phyloP scores from a whole-genome alignment of 2,888 invertebrate genomes.

The Thecocarcelia acutangulata region DNA sequence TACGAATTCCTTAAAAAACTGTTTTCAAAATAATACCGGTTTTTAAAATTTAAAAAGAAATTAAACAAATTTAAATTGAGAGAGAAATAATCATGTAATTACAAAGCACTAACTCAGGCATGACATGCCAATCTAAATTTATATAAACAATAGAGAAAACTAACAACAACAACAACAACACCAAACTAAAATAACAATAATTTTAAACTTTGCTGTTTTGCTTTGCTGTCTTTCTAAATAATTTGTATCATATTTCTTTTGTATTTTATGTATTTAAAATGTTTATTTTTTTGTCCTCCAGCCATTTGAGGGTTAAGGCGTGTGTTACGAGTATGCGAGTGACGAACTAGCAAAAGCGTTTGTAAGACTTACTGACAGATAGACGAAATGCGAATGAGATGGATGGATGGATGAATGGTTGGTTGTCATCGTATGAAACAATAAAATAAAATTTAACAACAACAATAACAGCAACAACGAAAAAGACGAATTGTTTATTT shows the following conservation, averaged over 20 bases:
- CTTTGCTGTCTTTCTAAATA: slow-evolving; percentile 40
- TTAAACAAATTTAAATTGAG: slow-evolving; percentile 44
- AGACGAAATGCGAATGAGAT: background rate
- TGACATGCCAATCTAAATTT: slow-evolving; percentile 65
- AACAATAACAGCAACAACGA: slow-evolving; percentile 20
- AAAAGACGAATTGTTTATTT: slow-evolving; percentile 6
- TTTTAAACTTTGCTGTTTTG: slow-evolving; percentile 31
- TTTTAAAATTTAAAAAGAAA: slow-evolving; percentile 5
- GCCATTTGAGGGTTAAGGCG: slow-evolving; percentile 43
- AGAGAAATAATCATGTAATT: slow-evolving; percentile 65
- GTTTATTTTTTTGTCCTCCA: slow-evolving; percentile 3
- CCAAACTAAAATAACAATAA: slow-evolving; percentile 27
- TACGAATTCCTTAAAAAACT: too few species aligned
- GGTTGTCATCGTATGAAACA: slow-evolving; percentile 46
- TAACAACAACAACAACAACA: background rate
- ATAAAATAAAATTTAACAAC: slow-evolving; percentile 35
- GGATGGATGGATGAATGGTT: slow-evolving; percentile 23
- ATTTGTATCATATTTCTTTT: slow-evolving; percentile 59
- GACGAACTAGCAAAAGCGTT: slow-evolving; percentile 25
- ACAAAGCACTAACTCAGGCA: slow-evolving; percentile 57
- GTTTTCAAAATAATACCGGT: background rate
- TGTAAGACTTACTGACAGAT: slow-evolving; percentile 7
- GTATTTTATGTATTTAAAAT: background rate
- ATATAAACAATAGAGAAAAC: background rate
- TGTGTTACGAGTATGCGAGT: slow-evolving; percentile 6